Base-by-base conservation (phyloP, 2,888 invertebrate species). In the Anthoptus insignis region DNA sequence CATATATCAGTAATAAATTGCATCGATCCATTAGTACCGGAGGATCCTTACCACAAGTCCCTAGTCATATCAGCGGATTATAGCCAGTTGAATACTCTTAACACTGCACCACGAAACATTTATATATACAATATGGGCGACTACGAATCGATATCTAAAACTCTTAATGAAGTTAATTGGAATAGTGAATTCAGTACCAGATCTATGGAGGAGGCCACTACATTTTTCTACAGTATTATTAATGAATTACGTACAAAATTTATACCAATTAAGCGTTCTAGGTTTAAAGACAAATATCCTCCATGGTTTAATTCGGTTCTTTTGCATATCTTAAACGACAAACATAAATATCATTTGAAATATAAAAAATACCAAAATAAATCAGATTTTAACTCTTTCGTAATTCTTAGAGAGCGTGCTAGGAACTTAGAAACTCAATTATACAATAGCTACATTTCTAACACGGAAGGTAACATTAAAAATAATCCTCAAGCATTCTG, bases 301-400 rank as follows among this genome's bases (percentile, higher is more conserved):
- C 49, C 49, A 8, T 49, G 49, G 32, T 32, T 9, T 32, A 32
- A 32, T 32, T 32, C 32, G 37, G 37, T 37, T 37, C 16, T 50
- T 16, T 11, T 50, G 9, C 27, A 50, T 29, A 50, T 50, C 9
- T 29, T 50, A 29, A 29, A 50, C 0, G 50, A 50, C 3, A 50
- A 50, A 29, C 50, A 16, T 16, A 24, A 50, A 50, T 50, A 50
- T 16, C 50, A 50, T 29, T 8, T 29, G 7, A 50, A 50, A 29
- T 50, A 16, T 16, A 50, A 50, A 3, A 50, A 50, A 29, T 50
- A 50, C 9, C 27, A 29, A 16, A 50, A 50, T 50, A 29, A 3
- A 50, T 50, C 50, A 8, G 50, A 50, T 29, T 50, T 29, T 50
- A 29, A 29, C 16, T 50, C 50, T 8, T 50, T 50, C 19, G 16